These are phyloP conservation scores for Drosophila subquinaria DNA, from an alignment of 2,888 invertebrate species.

Conservation along the genomic window DNA sequence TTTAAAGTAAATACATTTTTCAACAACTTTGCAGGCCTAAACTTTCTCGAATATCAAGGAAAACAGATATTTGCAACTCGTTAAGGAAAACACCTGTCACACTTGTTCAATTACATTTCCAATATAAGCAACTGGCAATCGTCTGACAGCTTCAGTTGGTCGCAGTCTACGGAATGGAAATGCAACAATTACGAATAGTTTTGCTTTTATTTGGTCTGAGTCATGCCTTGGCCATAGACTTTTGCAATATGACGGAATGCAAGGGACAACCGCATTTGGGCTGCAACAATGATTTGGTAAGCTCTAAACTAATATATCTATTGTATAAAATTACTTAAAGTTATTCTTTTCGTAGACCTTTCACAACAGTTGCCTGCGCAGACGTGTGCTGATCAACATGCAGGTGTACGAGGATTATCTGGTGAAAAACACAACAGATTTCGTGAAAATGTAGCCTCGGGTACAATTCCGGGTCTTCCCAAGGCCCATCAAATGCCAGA, in stretches of 20 bases:
- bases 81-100: constrained; percentile 4
- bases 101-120: not conserved
- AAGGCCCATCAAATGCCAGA: constrained; percentile 60
- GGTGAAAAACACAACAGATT: constrained; percentile 54
- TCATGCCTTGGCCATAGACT: constrained; percentile 44
- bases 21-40: not conserved
- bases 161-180: constrained; percentile 17
- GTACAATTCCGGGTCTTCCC: constrained; percentile 19
- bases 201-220: constrained; percentile 5
- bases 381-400: constrained; percentile 49
- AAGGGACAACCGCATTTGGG: constrained; percentile 48
- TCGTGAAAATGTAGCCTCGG: constrained; percentile 56
- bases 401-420: constrained; percentile 50
- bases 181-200: constrained; percentile 28
- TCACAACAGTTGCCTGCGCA: constrained; percentile 42
- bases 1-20: no score
- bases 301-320: not conserved
- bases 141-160: constrained; percentile 9
- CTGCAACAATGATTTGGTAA: constrained; percentile 66
- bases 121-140: not conserved
- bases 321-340: fast-evolving
- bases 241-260: constrained; percentile 58
- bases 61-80: constrained; percentile 7
- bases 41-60: not conserved
- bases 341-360: constrained; percentile 46